Percentiles rank a stretch among this genome's conserved stretches.
phyloP scores from a whole-genome alignment of 2,113 vertebrate genomes.

The Myiopsitta monachus region DNA sequence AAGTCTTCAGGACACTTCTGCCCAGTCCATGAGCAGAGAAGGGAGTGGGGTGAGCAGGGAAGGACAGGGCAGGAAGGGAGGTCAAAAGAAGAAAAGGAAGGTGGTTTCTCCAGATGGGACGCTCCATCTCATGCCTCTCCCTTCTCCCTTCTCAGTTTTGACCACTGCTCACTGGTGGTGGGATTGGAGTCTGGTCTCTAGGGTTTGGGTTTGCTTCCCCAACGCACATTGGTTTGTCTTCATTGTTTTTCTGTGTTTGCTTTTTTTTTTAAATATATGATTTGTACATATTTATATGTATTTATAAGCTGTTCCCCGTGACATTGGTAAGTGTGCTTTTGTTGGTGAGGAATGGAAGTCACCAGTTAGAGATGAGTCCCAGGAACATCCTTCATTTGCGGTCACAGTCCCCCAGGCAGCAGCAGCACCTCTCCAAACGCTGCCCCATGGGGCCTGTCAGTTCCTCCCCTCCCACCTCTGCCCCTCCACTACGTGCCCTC shows the following conservation, averaged over 20 bases:
- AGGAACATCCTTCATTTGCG: slow-evolving; percentile 17
- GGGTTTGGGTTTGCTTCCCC: slow-evolving; percentile 42
- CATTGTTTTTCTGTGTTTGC: neutral
- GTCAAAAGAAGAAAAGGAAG: slow-evolving; percentile 62
- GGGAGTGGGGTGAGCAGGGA: neutral
- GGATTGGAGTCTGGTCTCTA: slow-evolving; percentile 56
- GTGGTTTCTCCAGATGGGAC: neutral
- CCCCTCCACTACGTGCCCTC: slow-evolving; percentile 41
- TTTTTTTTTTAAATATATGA: slow-evolving; percentile 59
- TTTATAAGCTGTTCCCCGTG: slow-evolving; percentile 61
- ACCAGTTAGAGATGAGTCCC: slow-evolving; percentile 50
- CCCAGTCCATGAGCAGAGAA: slow-evolving; percentile 58
- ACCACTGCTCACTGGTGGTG: slow-evolving; percentile 56
- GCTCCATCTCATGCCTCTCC: slow-evolving; percentile 39
- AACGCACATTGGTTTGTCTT: slow-evolving; percentile 58
- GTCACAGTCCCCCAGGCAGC: slow-evolving; percentile 34
- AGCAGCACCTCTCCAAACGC: slow-evolving; percentile 30
- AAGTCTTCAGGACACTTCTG: slow-evolving; percentile 64
- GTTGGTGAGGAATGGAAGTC: slow-evolving; percentile 64
- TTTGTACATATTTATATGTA: slow-evolving; percentile 69
- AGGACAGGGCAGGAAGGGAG: neutral
- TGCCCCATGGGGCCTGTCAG: slow-evolving; percentile 1
- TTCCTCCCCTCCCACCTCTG: slow-evolving; percentile 52
- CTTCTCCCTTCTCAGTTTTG: slow-evolving; percentile 30
- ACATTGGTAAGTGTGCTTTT: slow-evolving; percentile 69